phyloP scores from a whole-genome alignment of 2,888 invertebrate genomes.

The Rhynchonema sp. region DNA sequence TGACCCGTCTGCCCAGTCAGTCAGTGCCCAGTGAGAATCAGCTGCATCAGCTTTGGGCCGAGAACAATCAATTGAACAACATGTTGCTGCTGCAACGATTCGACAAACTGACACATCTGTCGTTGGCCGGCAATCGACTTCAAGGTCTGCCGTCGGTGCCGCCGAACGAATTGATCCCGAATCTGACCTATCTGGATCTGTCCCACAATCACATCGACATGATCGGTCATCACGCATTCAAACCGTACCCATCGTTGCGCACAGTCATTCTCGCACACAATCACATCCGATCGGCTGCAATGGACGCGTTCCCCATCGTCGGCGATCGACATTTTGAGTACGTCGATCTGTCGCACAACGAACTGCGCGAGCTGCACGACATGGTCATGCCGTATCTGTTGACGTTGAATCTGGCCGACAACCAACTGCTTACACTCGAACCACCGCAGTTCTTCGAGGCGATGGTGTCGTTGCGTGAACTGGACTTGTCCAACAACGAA shows the following conservation, averaged over 20 bases:
- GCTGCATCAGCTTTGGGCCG: neutral
- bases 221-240: neutral
- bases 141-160: neutral
- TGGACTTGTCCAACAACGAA: neutral
- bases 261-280: neutral
- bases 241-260: neutral
- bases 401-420: neutral
- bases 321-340: neutral
- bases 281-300: neutral
- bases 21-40: neutral
- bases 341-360: constrained; percentile 1
- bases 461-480: neutral
- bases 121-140: neutral
- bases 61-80: neutral
- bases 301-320: neutral
- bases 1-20: neutral
- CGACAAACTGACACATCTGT: neutral
- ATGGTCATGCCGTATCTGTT: neutral
- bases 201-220: neutral
- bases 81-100: neutral
- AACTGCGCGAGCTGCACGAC: neutral
- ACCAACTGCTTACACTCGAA: neutral
- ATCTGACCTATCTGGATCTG: neutral
- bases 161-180: neutral
- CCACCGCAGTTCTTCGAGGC: neutral